Evolutionary conservation across 2,888 invertebrate genomes (phyloP), one percentile per base, ranked within the genome.

Genomic region (Gisinianus flammeolus): DNA sequence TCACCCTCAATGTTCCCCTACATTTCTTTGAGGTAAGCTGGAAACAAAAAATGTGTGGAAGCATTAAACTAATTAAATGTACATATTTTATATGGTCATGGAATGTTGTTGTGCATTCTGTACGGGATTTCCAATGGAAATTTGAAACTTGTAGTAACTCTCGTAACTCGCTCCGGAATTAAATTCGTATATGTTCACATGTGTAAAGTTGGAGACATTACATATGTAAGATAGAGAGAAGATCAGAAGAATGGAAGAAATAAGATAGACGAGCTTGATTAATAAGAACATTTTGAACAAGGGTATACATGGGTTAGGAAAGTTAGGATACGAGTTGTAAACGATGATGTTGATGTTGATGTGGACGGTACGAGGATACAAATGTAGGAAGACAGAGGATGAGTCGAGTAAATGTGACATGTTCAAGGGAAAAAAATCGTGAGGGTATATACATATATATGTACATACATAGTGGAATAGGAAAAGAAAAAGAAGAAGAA

Each of bases 1-100:
- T 95, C 87, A 96, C 96, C 84, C 94, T 95, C 89, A 94, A 93
- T 88, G 91, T 96, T 85, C 96, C 96, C 83, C 91, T 94, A 82
- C 93, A 94, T 88, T 96, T 95, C 89, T 96, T 95, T 88, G 96
- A 96, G 88, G 89, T 89, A 85, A 86, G 86, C 83, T 19, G n/a
- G 44, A 44, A 44, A 44, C 16, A 44, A 19, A 6, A 44, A 44
- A 44, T 44, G 44, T 44, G 12, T 19, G 16, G 19, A 58, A 2
- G 64, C 64, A 28, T 33, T 35, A 30, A 24, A 68, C 35, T 68
- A 68, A 68, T 68, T 33, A 68, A 68, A 31, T n/a, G 16, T 16
- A 16, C 44, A 44, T 44, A 44, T 44, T 44, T 31, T 70, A 70
- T 52, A 71, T 71, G 71, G 71, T 71, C 71, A 71, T 71, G 70